A percentile compares a stretch with the other conserved stretches of the same genome.
These are phyloP conservation scores for Holothuria leucospilota DNA, from an alignment of 53 echinoderm and acorn worm genomes.

Conservation along the genomic window DNA sequence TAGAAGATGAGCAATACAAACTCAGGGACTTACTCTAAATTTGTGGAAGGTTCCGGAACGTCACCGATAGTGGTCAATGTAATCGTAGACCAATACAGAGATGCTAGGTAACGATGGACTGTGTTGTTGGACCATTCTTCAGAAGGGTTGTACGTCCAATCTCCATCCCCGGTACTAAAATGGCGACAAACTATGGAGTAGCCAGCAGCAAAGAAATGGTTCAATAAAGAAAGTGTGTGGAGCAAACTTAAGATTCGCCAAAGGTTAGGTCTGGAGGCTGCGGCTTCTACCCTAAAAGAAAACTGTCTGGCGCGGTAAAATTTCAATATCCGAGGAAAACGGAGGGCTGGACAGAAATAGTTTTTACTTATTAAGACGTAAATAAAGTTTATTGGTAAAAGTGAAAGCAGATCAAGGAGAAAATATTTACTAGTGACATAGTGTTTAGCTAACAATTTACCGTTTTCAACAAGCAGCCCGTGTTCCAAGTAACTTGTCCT, in stretches of 20 bases:
- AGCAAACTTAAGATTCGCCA: slow-evolving; percentile 73
- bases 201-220: slow-evolving; percentile 76
- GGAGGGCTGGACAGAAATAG: slow-evolving; percentile 48
- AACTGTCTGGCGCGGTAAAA: slow-evolving; percentile 63
- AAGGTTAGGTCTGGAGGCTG: slow-evolving; percentile 70
- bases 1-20: background rate
- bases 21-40: slow-evolving; percentile 75
- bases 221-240: slow-evolving; percentile 73
- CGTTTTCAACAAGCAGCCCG: slow-evolving; percentile 74
- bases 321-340: slow-evolving; percentile 82
- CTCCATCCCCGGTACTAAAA: slow-evolving; percentile 39
- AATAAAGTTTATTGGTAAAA: slow-evolving; percentile 70
- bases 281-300: slow-evolving; percentile 70
- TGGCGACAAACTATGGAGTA: slow-evolving; percentile 70
- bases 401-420: slow-evolving; percentile 67
- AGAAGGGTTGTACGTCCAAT: slow-evolving; percentile 61
- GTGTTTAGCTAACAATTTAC: slow-evolving; percentile 64
- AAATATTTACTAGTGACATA: slow-evolving; percentile 70
- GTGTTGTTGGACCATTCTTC: slow-evolving; percentile 52
- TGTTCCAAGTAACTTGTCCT: slow-evolving; percentile 81
- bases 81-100: slow-evolving; percentile 90
- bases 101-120: slow-evolving; percentile 69
- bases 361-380: slow-evolving; percentile 46
- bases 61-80: slow-evolving; percentile 95
- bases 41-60: slow-evolving; percentile 68